Base-by-base conservation (phyloP, 1,140 invertebrate genomes). In the Dysdera silvatica region DNA sequence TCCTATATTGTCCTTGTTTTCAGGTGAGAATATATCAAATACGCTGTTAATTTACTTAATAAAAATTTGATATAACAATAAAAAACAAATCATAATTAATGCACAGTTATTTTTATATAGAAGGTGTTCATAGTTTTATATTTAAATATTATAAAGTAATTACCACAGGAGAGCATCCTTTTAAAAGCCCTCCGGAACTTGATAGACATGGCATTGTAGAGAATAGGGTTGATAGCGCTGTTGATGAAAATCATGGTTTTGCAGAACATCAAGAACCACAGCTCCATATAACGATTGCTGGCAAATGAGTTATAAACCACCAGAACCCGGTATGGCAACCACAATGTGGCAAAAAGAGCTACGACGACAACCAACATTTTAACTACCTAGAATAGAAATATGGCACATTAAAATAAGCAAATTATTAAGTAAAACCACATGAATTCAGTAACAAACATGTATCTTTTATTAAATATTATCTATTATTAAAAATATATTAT, bases 261-360 rank as follows among this genome's bases (percentile, higher is more conserved):
- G 67, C 80, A 80, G 69, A 85, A 81, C 76, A 84, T 79, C 4
- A 84, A 72, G 67, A 82, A 84, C 83, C 83, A 85, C 0, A 82
- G 73, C 69, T 84, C 81, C 75, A 82, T 77, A 71, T 80, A 84
- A 40, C 71, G 73, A 12, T 75, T 69, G 7, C 71, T 71, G 35
- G 79, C 78, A 63, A 84, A 80, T 0, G 81, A 82, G 72, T 85
- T 85, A 74, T 85, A 85, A 3, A 85, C 82, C 3, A 85, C 74
- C 72, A 82, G 75, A 1, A 79, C 79, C 4, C 83, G 71, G 71
- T 84, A 84, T 0, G 83, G 83, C 33, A 85, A 71, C 83, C 83
- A 85, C 24, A 84, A 72, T 0, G 78, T 77, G 8, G 83, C 82
- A 68, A 85, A 85, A 4, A 84, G 76, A 2, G 74, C 75, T 12